These are phyloP conservation scores for Tapera naevia DNA, from an alignment of 2,797 vertebrate species.

Conservation along the genomic window DNA sequence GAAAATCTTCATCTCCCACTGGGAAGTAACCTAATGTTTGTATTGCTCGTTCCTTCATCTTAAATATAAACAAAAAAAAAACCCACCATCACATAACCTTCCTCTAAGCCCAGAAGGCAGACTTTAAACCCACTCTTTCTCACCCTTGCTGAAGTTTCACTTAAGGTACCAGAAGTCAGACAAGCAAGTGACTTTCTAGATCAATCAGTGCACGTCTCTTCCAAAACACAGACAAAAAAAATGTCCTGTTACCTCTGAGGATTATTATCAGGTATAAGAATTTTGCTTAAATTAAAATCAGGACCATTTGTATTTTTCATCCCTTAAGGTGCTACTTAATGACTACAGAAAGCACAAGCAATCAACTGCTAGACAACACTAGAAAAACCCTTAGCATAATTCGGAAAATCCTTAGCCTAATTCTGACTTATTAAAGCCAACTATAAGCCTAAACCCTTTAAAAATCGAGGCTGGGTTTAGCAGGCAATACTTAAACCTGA, in stretches of 20 bases:
- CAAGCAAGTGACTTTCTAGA: background rate
- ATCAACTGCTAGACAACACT: background rate
- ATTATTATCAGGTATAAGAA: background rate
- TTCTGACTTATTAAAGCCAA: background rate
- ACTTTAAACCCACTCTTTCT: background rate
- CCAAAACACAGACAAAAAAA: background rate
- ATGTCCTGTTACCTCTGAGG: background rate
- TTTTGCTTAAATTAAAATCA: background rate
- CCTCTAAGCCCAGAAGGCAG: background rate
- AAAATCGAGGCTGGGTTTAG: background rate
- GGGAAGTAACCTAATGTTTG: conserved; percentile 95
- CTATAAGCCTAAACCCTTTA: background rate
- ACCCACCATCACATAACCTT: background rate
- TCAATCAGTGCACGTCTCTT: background rate
- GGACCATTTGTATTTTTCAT: background rate
- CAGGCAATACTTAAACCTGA: background rate
- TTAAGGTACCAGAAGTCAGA: background rate
- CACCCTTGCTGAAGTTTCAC: background rate
- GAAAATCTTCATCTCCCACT: conserved; percentile 93
- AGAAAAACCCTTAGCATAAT: background rate
- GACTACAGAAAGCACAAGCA: background rate
- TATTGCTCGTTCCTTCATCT: conserved; percentile 97
- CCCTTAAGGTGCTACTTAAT: background rate
- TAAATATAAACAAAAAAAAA: conserved; percentile 30
- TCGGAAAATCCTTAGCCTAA: background rate